phyloP scores from a whole-genome alignment of 2,797 vertebrate species.

The Fistularia tabacaria region DNA sequence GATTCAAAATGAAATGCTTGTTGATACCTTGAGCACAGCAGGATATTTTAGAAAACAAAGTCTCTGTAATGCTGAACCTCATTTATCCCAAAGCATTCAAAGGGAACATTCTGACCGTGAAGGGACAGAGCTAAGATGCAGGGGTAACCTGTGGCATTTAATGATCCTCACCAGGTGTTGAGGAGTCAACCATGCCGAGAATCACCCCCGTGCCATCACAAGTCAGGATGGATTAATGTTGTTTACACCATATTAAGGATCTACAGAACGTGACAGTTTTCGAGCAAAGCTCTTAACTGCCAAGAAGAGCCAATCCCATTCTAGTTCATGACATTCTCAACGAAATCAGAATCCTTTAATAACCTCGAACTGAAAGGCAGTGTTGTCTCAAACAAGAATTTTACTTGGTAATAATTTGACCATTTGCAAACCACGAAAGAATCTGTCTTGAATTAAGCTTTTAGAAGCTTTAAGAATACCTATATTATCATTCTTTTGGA shows the following conservation, averaged over 20 bases:
- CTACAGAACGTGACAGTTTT: not conserved
- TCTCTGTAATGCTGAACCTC: not conserved
- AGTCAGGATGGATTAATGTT: not conserved
- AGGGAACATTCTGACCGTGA: slow-evolving; percentile 1
- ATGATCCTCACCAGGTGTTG: slow-evolving; percentile 10
- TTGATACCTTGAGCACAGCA: not conserved
- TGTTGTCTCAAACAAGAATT: no score
- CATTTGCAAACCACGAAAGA: no score
- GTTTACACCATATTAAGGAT: not conserved
- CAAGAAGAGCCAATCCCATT: not conserved
- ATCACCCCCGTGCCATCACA: slow-evolving; percentile 1
- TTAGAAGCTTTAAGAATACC: no score
- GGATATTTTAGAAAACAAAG: not conserved
- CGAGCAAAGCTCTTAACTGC: not conserved
- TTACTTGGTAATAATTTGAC: no score
- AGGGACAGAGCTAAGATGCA: not conserved
- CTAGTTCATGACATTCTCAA: not conserved
- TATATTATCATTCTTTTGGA: no score
- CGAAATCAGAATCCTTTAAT: no score
- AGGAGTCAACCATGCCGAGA: not conserved
- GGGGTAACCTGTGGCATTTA: slow-evolving; percentile 6
- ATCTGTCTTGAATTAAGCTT: no score
- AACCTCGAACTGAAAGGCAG: no score
- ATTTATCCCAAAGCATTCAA: slow-evolving; percentile 2
- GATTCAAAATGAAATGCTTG: not conserved